Conservation (phyloP, 2,888 invertebrate species). For the Sinopyrophorus schimmeli region DNA sequence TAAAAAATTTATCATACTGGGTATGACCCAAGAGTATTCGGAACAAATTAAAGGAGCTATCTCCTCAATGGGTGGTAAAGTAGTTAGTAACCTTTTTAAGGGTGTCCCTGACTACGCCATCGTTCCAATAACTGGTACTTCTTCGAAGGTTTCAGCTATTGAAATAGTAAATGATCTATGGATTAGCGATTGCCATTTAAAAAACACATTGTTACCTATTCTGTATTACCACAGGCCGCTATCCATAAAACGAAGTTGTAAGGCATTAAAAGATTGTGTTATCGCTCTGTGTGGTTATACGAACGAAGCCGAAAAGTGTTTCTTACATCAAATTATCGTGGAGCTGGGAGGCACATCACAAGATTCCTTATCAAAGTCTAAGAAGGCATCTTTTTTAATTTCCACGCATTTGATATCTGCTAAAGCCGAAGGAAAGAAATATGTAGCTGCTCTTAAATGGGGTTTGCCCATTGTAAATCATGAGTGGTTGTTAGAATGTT, state of each 20-base stretch:
- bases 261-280: slow-evolving; percentile 69
- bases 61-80: slow-evolving; percentile 60
- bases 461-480: slow-evolving; percentile 76
- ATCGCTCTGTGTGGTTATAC: slow-evolving; percentile 79
- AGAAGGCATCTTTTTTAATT: slow-evolving; percentile 59
- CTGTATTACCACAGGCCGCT: slow-evolving; percentile 76
- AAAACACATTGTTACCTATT: slow-evolving; percentile 62
- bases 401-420: slow-evolving; percentile 84
- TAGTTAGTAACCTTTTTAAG: slow-evolving; percentile 56
- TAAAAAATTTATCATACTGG: slow-evolving; percentile 52
- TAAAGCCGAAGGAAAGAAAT: slow-evolving; percentile 76
- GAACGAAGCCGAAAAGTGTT: slow-evolving; percentile 73
- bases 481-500: slow-evolving; percentile 77
- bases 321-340: slow-evolving; percentile 70
- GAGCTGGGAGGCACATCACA: slow-evolving; percentile 69
- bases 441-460: slow-evolving; percentile 84
- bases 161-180: slow-evolving; percentile 73
- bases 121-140: slow-evolving; percentile 56
- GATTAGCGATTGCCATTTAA: slow-evolving; percentile 69
- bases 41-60: slow-evolving; percentile 56
- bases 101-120: slow-evolving; percentile 69
- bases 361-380: slow-evolving; percentile 66
- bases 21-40: slow-evolving; percentile 55
- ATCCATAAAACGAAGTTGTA: slow-evolving; percentile 53
- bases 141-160: slow-evolving; percentile 48